These are phyloP conservation scores for Rhopalosiphum padi DNA, from an alignment of 1,140 invertebrate genomes.

Conservation along the genomic window DNA sequence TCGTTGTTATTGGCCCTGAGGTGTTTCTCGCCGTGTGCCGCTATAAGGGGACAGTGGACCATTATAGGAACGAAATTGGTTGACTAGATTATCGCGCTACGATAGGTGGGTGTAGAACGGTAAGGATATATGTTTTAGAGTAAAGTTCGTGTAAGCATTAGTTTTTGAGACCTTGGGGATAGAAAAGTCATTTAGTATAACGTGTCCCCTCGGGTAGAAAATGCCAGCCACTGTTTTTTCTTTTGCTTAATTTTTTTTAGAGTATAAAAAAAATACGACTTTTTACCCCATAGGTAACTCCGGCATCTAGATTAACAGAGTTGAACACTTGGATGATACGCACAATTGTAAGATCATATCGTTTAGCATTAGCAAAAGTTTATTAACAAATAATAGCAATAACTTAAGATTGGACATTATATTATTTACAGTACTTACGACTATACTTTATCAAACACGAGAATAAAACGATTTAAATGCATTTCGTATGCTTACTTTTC, in stretches of 20 bases:
- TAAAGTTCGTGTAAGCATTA: not conserved
- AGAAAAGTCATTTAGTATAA: constrained; percentile 2
- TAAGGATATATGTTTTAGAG: not conserved
- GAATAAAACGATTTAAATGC: not conserved
- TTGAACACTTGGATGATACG: not conserved
- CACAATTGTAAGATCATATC: not conserved
- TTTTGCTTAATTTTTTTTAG: too few species aligned
- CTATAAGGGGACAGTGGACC: not conserved
- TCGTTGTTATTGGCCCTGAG: not conserved
- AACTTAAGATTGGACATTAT: not conserved
- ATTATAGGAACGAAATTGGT: constrained; percentile 11
- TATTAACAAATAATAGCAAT: not conserved
- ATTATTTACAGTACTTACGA: not conserved
- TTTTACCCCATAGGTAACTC: not conserved
- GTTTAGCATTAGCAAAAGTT: not conserved
- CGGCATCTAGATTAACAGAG: not conserved
- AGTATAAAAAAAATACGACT: not conserved
- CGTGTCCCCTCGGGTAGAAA: not conserved
- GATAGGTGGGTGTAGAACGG: not conserved
- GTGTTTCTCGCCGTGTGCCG: not conserved
- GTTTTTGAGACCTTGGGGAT: not conserved
- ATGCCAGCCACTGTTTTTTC: not conserved
- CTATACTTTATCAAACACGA: not conserved
- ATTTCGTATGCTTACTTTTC: not conserved
- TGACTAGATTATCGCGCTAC: not conserved